Evolutionary conservation across 2,888 invertebrate genomes (phyloP), one percentile per base, ranked within the genome.

Genomic region (Trachelus troglodyta): DNA sequence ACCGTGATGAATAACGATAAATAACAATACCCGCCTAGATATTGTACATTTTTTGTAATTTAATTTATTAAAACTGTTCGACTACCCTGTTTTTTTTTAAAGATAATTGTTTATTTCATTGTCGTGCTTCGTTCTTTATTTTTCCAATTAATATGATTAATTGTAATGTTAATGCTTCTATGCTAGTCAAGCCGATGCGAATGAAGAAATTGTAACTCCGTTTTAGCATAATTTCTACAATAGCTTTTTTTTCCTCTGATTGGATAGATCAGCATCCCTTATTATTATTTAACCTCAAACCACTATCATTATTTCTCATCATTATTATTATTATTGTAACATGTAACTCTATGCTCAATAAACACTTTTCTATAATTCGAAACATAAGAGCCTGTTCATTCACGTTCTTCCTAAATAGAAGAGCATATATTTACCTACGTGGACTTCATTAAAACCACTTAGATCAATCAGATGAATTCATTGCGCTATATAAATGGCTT

Each of bases 271-370:
- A 86, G 84, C 81, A 82, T 82, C 76, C 23, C 23, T 56, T 56
- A 80, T 76, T 79, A 75, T 76, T 68, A 76, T 79, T 80, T 81
- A 74, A 78, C 76, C 77, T 56, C 73, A 81, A 81, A 77, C 77
- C 75, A 76, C 76, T 78, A 75, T 79, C 75, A 79, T 77, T 76
- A 79, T 80, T 75, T 80, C 75, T 85, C 80, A 85, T 84, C 83
- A 86, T 83, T 81, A 83, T 86, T 83, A 86, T 86, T 87, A 87
- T 83, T 84, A 88, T 83, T 86, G 83, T 89, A 88, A 87, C 83
- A 87, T 90, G 90, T 91, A 91, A 89, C 86, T 84, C 79, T 90
- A 89, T 89, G 89, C 89, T 90, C 89, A 90, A 90, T 90, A 91
- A 90, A 91, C 85, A 88, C 83, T 90, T 91, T 91, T 90, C 87